Conservation (phyloP, 2,113 vertebrate species). For the Cinclus mexicanus region DNA sequence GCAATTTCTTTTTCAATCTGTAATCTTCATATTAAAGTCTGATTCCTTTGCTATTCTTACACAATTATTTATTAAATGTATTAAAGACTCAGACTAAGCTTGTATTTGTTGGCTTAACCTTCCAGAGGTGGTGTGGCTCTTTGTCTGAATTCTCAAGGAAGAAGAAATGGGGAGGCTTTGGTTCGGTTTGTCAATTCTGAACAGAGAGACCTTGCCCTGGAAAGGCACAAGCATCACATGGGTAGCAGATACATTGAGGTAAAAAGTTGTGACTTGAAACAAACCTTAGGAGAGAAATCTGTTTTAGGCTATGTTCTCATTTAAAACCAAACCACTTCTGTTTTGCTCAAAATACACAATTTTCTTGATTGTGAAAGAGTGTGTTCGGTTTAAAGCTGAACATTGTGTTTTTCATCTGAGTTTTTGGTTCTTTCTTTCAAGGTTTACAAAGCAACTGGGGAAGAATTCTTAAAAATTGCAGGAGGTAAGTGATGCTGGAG, state of each 20-base stretch:
- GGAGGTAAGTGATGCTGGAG: conserved; percentile 85
- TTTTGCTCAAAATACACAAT: neutral
- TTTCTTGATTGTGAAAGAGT: neutral
- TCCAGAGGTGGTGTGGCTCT: conserved; percentile 92
- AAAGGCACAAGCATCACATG: conserved; percentile 98
- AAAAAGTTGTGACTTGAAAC: neutral
- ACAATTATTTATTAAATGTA: neutral
- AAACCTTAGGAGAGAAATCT: neutral
- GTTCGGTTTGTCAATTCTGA: conserved; percentile 90
- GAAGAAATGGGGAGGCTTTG: conserved; percentile 93
- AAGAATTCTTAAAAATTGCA: conserved; percentile 97
- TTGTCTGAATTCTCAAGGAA: conserved; percentile 94
- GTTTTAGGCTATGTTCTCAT: neutral
- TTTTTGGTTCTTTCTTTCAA: conserved; percentile 26
- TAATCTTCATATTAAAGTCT: neutral
- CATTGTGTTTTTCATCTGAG: neutral
- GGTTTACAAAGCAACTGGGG: conserved; percentile 96
- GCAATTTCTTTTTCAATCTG: neutral
- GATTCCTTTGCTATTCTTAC: neutral
- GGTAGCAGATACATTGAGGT: conserved; percentile 96
- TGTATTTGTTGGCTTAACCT: neutral
- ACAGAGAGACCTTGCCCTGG: conserved; percentile 92
- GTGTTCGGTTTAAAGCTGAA: neutral
- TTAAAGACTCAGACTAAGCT: neutral
- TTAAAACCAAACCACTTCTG: neutral